Conservation (phyloP, 2,888 invertebrate species). For the Acanthosepion lycidas region DNA sequence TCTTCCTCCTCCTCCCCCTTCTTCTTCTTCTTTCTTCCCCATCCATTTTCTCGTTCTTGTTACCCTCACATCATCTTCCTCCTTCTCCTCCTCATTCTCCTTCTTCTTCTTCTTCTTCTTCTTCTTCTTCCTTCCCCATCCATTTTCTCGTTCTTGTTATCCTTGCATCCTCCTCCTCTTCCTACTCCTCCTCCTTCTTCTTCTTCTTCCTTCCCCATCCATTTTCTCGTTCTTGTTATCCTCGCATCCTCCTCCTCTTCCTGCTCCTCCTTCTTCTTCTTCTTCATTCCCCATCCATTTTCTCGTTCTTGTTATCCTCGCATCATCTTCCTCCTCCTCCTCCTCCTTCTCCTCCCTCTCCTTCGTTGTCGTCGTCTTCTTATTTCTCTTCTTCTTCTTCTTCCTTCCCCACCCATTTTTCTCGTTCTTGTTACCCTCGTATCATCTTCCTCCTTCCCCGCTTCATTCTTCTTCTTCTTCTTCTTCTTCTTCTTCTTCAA, state of each 20-base stretch:
- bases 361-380: too few species aligned
- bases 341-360: too few species aligned
- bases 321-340: too few species aligned
- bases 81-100: too few species aligned
- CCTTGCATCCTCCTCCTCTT: too few species aligned
- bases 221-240: too few species aligned
- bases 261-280: neutral
- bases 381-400: neutral
- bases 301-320: too few species aligned
- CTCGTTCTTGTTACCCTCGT: too few species aligned
- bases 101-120: too few species aligned
- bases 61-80: too few species aligned
- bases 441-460: too few species aligned
- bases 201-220: neutral
- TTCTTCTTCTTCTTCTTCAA: neutral
- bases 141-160: neutral
- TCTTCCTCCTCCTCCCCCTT: neutral
- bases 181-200: neutral
- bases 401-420: neutral
- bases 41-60: too few species aligned
- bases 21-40: neutral
- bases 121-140: neutral
- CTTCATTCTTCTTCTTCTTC: neutral
- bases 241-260: neutral
- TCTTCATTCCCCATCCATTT: neutral